phyloP scores from a whole-genome alignment of 1,140 invertebrate species.

The Frieseomelitta varia region DNA sequence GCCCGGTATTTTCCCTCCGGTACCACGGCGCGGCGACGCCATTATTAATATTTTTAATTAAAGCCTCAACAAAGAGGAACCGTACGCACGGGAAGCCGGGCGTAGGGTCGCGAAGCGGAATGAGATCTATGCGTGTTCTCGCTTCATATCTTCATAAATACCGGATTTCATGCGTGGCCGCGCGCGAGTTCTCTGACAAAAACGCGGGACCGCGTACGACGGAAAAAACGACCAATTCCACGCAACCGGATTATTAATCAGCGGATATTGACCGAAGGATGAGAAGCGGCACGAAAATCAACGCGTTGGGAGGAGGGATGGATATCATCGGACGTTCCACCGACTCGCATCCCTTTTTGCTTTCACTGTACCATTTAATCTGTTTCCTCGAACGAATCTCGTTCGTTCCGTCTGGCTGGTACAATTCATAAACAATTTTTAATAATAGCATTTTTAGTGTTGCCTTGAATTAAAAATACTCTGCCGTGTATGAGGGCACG shows the following conservation, averaged over 20 bases:
- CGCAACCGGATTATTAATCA: slow-evolving; percentile 46
- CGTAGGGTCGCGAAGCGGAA: slow-evolving; percentile 25
- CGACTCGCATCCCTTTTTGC: neutral
- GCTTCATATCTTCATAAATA: slow-evolving; percentile 56
- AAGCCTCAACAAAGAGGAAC: slow-evolving; percentile 67
- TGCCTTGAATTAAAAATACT: no score
- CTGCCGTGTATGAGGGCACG: no score
- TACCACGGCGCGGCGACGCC: slow-evolving; percentile 47
- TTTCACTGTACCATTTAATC: neutral
- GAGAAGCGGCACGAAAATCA: slow-evolving; percentile 14
- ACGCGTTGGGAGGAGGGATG: neutral
- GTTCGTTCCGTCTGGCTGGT: neutral
- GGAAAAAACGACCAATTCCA: neutral
- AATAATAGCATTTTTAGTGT: no score
- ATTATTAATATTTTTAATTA: slow-evolving; percentile 77
- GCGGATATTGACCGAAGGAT: slow-evolving; percentile 25
- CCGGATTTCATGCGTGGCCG: slow-evolving; percentile 39
- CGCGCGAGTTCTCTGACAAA: slow-evolving; percentile 18
- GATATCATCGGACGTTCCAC: neutral
- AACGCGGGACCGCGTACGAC: neutral
- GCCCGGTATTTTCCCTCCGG: slow-evolving; percentile 52
- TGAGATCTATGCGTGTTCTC: slow-evolving; percentile 58
- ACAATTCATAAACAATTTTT: neutral
- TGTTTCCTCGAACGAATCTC: neutral
- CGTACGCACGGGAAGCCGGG: slow-evolving; percentile 34